phyloP scores from a whole-genome alignment of 2,797 vertebrate species.

The Numenius phaeopus region DNA sequence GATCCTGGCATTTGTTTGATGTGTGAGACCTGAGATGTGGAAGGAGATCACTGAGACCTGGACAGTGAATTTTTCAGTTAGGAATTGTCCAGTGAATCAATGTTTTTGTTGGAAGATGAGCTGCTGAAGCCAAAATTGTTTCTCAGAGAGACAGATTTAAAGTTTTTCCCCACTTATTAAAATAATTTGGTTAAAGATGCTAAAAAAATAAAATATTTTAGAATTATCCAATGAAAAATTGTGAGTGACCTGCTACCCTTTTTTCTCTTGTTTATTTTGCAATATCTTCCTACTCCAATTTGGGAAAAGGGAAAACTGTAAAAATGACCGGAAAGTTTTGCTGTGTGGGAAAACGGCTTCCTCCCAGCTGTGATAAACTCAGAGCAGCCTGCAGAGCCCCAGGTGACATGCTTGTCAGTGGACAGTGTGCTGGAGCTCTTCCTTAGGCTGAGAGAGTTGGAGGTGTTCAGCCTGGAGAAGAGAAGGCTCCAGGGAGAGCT shows the following conservation, averaged over 20 bases:
- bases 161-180: neutral
- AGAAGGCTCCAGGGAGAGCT: too few species aligned
- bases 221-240: neutral
- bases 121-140: neutral
- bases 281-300: neutral
- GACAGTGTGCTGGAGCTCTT: neutral
- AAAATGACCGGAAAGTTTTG: neutral
- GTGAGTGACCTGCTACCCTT: neutral
- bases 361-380: neutral
- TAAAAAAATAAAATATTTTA: neutral
- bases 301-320: neutral
- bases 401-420: accelerated
- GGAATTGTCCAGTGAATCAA: neutral
- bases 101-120: neutral
- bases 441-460: neutral
- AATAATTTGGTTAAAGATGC: neutral
- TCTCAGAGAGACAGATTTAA: neutral
- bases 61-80: neutral
- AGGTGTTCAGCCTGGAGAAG: too few species aligned
- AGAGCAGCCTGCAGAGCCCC: neutral
- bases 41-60: neutral
- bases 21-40: neutral
- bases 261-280: neutral
- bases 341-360: neutral
- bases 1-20: neutral